Evolutionary conservation across 2,888 invertebrate species (phyloP).

Genomic region (Ecliptopera silaceata): DNA sequence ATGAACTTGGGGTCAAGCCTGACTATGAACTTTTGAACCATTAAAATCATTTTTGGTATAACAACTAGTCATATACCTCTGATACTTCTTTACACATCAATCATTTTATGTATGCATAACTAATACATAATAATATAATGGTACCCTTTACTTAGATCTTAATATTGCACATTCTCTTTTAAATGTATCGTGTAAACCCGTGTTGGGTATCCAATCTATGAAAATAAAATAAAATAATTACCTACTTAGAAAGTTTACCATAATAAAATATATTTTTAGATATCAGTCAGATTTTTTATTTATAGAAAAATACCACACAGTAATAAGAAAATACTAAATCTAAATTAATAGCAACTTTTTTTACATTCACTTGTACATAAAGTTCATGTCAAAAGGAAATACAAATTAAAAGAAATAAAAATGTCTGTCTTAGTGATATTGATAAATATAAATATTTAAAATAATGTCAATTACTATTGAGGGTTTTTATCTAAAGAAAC

Average conservation of each 20-base stretch:
- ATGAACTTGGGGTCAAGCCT: constrained; percentile 41
- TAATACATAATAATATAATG: too few relatives aligned
- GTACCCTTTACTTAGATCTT: too few relatives aligned
- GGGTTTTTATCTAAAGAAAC: neutral
- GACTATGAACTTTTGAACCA: constrained; percentile 45
- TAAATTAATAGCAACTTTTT: constrained; percentile 29
- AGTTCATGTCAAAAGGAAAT: constrained; percentile 42
- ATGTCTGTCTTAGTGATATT: constrained; percentile 46
- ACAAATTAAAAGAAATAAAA: constrained; percentile 47
- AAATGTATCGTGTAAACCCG: too few relatives aligned
- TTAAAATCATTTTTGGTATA: too few relatives aligned
- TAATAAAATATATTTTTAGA: neutral
- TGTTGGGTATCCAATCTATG: too few relatives aligned
- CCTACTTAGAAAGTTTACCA: neutral
- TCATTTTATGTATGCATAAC: neutral
- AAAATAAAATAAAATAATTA: too few relatives aligned
- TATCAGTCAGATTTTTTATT: constrained; percentile 11
- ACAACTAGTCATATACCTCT: neutral
- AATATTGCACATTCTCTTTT: too few relatives aligned
- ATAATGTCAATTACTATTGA: constrained; percentile 26
- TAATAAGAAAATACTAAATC: constrained; percentile 18
- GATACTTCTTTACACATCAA: neutral
- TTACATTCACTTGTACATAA: constrained; percentile 19
- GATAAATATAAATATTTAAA: constrained; percentile 7
- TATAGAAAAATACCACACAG: constrained; percentile 14